Evolutionary conservation across 2,113 vertebrate species (phyloP), one percentile per base, ranked within the genome.

Genomic region (Andinoacara biseriatus): DNA sequence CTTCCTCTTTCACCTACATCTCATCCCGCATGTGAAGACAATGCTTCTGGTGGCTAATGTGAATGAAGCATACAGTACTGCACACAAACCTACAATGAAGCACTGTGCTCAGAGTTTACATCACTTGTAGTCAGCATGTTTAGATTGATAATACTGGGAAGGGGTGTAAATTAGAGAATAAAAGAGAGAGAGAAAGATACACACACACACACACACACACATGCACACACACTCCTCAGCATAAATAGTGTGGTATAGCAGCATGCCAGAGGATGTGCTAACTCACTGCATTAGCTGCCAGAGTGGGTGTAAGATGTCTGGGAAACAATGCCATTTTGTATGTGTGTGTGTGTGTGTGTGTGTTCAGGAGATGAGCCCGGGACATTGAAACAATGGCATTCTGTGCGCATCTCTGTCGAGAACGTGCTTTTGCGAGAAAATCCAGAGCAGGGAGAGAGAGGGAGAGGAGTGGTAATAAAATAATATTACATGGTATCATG

Each of bases 321-420:
- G 61, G 88, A 94, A 95, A 96, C 95, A 96, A 96, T 94, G 89
- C 79, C 81, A 87, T 91, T 93, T 89, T 96, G 92, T 96, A 87
- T 83, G 87, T 65, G 63, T 52, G 72, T 52, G 91, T 95, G 85
- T 81, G 82, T 67, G 79, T 58, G 72, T 56, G 91, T 94, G 83
- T 52, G 26, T 72, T 52, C 49, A 52, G 61, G 31, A 77, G 60
- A 74, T 84, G 76, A 79, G 81, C 56, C 56, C 6, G 72, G 74
- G 78, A 76, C 82, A 79, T 76, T 3, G 67, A 94, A 94, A 95
- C 95, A 96, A 95, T 93, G 92, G 87, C 74, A 86, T 92, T 92
- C 91, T 95, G 92, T 95, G 82, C 86, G 84, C 82, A 80, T 88
- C 90, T 91, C 86, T 87, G 88, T 93, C 86, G 92, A 92, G 88